Evolutionary conservation across 2,888 invertebrate species (phyloP).

Genomic region (Isoperla grammatica): DNA sequence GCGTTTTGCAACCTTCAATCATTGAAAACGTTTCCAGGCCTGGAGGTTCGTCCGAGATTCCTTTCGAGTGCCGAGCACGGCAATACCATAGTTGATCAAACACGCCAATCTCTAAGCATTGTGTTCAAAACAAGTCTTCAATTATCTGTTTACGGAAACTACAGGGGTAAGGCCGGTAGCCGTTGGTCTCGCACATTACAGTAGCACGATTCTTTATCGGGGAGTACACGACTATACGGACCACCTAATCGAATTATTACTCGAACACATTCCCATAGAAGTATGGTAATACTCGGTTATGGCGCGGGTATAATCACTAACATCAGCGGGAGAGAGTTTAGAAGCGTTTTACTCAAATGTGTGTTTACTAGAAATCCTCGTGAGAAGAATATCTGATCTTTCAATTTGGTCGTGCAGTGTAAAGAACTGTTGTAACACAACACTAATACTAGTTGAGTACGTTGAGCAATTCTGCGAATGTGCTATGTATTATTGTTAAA

Average conservation of each 20-base stretch:
- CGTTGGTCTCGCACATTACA: background rate
- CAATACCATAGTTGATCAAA: too few species aligned
- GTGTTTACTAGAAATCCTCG: background rate
- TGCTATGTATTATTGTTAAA: too few species aligned
- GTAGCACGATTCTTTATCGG: background rate
- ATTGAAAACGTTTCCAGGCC: too few species aligned
- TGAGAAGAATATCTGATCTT: constrained; percentile 8
- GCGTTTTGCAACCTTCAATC: too few species aligned
- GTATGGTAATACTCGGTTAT: constrained; percentile 4
- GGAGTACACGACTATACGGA: background rate
- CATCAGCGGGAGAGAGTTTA: constrained; percentile 9
- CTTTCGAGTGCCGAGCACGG: too few species aligned
- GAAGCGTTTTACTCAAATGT: constrained; percentile 4
- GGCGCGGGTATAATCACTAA: constrained; percentile 7
- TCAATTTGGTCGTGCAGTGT: background rate
- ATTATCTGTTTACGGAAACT: constrained; percentile 16
- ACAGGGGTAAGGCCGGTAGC: background rate
- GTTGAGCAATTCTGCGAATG: too few species aligned
- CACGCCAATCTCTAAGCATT: too few species aligned
- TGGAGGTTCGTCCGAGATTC: too few species aligned
- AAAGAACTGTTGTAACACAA: too few species aligned
- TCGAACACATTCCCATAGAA: constrained; percentile 3
- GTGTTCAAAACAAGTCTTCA: background rate
- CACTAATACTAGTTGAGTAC: too few species aligned
- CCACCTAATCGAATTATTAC: constrained; percentile 9